Percentiles rank a stretch among this genome's conserved stretches.
phyloP scores from a whole-genome alignment of 1,140 invertebrate genomes.

The Sycophila sp. region DNA sequence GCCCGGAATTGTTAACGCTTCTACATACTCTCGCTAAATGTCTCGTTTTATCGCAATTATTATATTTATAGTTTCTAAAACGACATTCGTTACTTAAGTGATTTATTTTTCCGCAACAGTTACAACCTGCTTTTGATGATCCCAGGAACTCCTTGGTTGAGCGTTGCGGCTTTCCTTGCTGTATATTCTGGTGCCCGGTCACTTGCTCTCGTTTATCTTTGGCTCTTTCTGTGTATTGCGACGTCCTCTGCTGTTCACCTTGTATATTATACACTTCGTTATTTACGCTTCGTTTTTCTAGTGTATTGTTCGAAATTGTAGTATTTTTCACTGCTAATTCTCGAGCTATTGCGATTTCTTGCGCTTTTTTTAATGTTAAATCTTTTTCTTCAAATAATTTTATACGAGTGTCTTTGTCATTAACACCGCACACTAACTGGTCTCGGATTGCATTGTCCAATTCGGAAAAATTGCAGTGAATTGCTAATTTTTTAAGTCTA shows the following conservation, averaged over 20 bases:
- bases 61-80: neutral
- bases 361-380: neutral
- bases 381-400: conserved; percentile 1
- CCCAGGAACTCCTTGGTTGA: no score
- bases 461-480: conserved; percentile 1
- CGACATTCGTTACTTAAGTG: neutral
- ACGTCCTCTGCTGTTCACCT: neutral
- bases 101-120: neutral
- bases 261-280: neutral
- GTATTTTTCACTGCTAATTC: no score
- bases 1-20: neutral
- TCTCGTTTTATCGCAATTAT: neutral
- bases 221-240: no score
- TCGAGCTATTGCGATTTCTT: no score
- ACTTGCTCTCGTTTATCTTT: neutral
- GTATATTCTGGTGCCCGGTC: neutral
- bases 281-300: neutral
- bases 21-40: neutral
- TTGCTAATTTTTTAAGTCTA: conserved; percentile 23
- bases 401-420: neutral
- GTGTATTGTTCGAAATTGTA: neutral
- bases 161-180: neutral
- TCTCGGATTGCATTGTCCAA: conserved; percentile 4
- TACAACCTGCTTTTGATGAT: neutral
- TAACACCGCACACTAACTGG: conserved; percentile 15